Conservation (phyloP, 2,113 vertebrate genomes). For the Lepus americanus region DNA sequence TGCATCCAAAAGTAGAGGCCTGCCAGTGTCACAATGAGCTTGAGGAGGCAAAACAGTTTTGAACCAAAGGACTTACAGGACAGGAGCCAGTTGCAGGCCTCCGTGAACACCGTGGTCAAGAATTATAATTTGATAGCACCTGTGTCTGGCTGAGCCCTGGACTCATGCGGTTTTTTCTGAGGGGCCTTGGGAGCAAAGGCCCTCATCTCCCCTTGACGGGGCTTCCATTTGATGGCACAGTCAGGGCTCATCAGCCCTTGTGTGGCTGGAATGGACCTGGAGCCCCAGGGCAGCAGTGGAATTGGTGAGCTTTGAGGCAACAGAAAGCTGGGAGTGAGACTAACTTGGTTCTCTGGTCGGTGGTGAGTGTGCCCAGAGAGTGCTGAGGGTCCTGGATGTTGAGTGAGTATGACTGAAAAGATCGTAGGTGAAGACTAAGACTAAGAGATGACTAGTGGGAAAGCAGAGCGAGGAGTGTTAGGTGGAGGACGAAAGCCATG, state of each 20-base stretch:
- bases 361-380: background rate
- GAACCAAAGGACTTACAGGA: constrained; percentile 13
- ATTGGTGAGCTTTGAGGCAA: background rate
- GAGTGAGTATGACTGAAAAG: background rate
- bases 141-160: background rate
- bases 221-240: background rate
- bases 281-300: background rate
- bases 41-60: background rate
- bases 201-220: background rate
- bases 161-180: background rate
- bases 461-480: background rate
- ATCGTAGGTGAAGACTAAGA: background rate
- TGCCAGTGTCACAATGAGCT: background rate
- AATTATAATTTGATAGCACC: constrained; percentile 30
- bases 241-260: background rate
- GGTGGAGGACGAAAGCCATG: background rate
- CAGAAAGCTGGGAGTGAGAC: background rate
- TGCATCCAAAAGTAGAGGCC: constrained; percentile 2
- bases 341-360: background rate
- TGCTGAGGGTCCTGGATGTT: background rate
- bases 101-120: background rate
- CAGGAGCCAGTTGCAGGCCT: background rate
- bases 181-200: background rate
- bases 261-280: background rate
- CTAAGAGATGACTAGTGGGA: background rate